Evolutionary conservation across 2,113 vertebrate species (phyloP).

Genomic region (Agelaius phoeniceus): DNA sequence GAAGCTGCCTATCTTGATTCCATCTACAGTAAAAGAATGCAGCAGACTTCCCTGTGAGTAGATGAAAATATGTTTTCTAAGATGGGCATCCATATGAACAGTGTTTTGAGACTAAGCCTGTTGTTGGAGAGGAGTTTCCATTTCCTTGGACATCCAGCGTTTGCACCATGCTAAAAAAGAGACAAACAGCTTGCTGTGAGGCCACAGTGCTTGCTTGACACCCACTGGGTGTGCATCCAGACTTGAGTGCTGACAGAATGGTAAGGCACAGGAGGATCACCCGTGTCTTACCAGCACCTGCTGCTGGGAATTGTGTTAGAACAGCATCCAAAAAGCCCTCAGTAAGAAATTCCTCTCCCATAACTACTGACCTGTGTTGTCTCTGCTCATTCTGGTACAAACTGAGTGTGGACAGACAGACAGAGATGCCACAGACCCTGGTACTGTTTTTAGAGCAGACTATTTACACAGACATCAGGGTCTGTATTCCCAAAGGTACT

Average conservation of each 20-base stretch:
- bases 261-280: background rate
- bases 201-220: accelerated
- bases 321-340: background rate
- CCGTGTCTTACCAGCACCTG: background rate
- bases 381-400: background rate
- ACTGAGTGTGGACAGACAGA: background rate
- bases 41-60: background rate
- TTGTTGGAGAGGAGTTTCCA: background rate
- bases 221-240: accelerated
- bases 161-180: background rate
- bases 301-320: background rate
- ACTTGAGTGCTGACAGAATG: background rate
- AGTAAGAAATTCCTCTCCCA: background rate
- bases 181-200: background rate
- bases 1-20: background rate
- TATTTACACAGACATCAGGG: background rate
- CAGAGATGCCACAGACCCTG: background rate
- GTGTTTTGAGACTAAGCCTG: background rate
- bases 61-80: background rate
- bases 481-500: background rate
- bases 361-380: background rate
- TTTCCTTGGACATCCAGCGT: background rate
- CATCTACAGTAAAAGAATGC: background rate
- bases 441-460: background rate
- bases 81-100: background rate